These are phyloP conservation scores for Galemys pyrenaicus DNA, from an alignment of 2,113 vertebrate genomes.

Conservation along the genomic window DNA sequence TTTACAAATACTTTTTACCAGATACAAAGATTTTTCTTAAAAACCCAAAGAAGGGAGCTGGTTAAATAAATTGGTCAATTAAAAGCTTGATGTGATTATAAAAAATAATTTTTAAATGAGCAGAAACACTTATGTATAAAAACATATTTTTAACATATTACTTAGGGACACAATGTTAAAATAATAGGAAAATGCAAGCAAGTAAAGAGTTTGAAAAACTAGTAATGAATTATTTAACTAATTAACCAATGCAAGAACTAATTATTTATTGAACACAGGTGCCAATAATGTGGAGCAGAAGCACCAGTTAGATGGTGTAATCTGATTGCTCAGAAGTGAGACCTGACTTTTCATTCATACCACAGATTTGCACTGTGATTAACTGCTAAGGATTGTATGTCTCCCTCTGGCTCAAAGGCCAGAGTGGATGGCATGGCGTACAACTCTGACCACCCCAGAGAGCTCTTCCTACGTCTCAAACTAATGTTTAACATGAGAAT, in stretches of 20 bases:
- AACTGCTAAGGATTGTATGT: slow-evolving; percentile 13
- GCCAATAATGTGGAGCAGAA: background rate
- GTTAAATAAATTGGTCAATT: background rate
- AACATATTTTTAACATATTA: background rate
- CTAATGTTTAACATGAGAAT: slow-evolving; percentile 50
- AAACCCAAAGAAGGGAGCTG: background rate
- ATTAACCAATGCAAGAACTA: background rate
- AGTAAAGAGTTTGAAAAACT: background rate
- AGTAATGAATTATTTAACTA: background rate
- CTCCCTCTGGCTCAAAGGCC: slow-evolving; percentile 38
- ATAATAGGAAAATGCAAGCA: slow-evolving; percentile 9
- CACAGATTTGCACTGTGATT: background rate
- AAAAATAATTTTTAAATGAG: slow-evolving; percentile 14
- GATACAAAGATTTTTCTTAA: background rate
- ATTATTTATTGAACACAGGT: slow-evolving; percentile 1
- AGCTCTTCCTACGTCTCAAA: slow-evolving; percentile 19
- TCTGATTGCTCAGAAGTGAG: background rate
- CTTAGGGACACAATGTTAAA: background rate
- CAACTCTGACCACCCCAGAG: slow-evolving; percentile 64
- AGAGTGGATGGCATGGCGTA: slow-evolving; percentile 37
- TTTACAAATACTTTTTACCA: slow-evolving; percentile 9
- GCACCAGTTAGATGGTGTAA: background rate
- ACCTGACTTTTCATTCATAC: background rate
- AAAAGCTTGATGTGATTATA: background rate
- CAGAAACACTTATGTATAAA: background rate